Base-by-base conservation (phyloP, 2,113 vertebrate species). In the Geothlypis trichas region DNA sequence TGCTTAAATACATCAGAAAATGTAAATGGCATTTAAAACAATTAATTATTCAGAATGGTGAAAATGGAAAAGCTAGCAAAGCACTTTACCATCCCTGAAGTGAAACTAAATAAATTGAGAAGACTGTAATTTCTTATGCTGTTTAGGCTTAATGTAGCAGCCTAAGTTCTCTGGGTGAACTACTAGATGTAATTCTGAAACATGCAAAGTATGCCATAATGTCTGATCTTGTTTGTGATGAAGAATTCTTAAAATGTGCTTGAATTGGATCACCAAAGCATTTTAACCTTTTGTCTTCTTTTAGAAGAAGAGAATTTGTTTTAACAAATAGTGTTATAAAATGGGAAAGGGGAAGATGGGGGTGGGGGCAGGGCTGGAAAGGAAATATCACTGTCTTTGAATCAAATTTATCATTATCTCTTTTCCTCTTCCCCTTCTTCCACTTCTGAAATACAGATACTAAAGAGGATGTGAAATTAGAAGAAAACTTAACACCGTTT, bases 21-120 rank as follows among this genome's bases (percentile, higher is more conserved):
- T 97, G 95, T 96, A 95, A 93, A 96, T 97, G 88, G 30, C 51
- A 90, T 96, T 97, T 97, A 95, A 97, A 97, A 92, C 73, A 95
- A 97, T 97, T 95, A 95, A 98, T 97, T 98, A 97, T 97, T 98
- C 90, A 98, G 93, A 84, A 37, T 75, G 67, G 80, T 27, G 26
- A 96, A 96, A 97, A 97, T 96, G 59, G 75, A 87, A 96, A 96
- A 87, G 89, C 89, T 96, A 71, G 89, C 73, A 93, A 97, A 93
- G 77, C 86, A 91, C 58, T 95, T 55, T 59, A 82, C 73, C 15
- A 51, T 79, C 35, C 63, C 90, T 61, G 82, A 97, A 97, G 63
- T 95, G 65, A 96, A 96, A 66, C 62, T 69, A 97, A 93, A 89
- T 88, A 94, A 96, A 94, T 93, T 77, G 84, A 76, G 89, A 72